phyloP scores from a whole-genome alignment of 1,140 invertebrate species.

The Megalonaias nervosa region DNA sequence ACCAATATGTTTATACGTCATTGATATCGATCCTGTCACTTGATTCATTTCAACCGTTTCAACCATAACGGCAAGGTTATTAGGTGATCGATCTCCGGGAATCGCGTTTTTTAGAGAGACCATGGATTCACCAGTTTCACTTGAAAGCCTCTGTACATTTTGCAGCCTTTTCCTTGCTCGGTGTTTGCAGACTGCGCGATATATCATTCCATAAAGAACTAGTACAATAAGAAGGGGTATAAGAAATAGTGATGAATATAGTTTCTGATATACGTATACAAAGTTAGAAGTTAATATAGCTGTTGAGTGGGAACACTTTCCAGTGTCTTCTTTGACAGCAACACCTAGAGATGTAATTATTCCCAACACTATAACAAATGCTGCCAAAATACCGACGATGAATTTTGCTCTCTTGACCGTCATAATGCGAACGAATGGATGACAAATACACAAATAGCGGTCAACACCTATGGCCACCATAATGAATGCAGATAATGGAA shows the following conservation, averaged over 20 bases:
- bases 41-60: conserved; percentile 28
- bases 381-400: conserved; percentile 17
- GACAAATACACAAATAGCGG: conserved; percentile 52
- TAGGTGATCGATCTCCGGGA: background rate
- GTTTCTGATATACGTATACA: conserved; percentile 54
- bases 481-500: conserved; percentile 58
- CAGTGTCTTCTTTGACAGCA: conserved; percentile 20
- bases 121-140: conserved; percentile 27
- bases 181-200: conserved; percentile 52
- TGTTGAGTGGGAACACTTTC: conserved; percentile 44
- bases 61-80: conserved; percentile 6
- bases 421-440: conserved; percentile 40
- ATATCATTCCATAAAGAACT: conserved; percentile 61
- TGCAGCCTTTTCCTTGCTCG: conserved; percentile 45
- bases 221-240: conserved; percentile 56
- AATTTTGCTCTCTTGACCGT: conserved; percentile 45
- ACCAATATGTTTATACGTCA: background rate
- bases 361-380: conserved; percentile 36
- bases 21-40: conserved; percentile 9
- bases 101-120: conserved; percentile 13
- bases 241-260: conserved; percentile 59
- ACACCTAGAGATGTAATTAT: conserved; percentile 35
- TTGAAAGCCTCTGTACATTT: conserved; percentile 5
- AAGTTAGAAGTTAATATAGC: conserved; percentile 48
- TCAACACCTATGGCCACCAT: conserved; percentile 57